Percentiles rank a stretch among this genome's conserved stretches.
Evolutionary conservation across 2,888 invertebrate genomes (phyloP).

Genomic region (Petrolisthes manimaculis): DNA sequence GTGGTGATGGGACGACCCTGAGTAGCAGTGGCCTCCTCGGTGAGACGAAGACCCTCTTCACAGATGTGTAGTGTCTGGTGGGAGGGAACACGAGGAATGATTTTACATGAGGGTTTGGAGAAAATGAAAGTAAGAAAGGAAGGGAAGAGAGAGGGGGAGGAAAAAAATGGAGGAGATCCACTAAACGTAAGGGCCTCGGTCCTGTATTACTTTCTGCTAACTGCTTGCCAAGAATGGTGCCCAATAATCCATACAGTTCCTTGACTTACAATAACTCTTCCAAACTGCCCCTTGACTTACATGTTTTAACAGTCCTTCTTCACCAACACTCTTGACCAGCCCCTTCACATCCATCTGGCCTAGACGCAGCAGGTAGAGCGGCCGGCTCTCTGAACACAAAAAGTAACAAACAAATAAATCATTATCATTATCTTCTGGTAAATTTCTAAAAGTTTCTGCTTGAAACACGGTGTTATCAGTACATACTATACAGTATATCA

Average conservation of each 20-base stretch:
- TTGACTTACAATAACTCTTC: background rate
- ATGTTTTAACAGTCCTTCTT: slow-evolving; percentile 89
- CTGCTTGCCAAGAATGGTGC: background rate
- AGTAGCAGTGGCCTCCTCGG: slow-evolving; percentile 87
- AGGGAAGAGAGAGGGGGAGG: too few species aligned
- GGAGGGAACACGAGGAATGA: background rate
- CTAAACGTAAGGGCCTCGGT: background rate
- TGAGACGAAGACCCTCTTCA: slow-evolving; percentile 89
- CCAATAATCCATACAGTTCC: background rate
- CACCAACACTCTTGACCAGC: slow-evolving; percentile 88
- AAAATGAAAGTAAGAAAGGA: too few species aligned
- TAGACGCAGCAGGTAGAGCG: slow-evolving; percentile 87
- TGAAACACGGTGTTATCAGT: too few species aligned
- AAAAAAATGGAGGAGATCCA: too few species aligned
- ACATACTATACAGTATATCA: too few species aligned
- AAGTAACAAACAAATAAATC: too few species aligned
- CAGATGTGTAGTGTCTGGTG: slow-evolving; percentile 82
- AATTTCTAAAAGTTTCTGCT: too few species aligned
- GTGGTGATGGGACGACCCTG: slow-evolving; percentile 86
- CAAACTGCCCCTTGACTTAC: slow-evolving; percentile 71
- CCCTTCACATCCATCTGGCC: slow-evolving; percentile 98
- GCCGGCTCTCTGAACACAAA: slow-evolving; percentile 79
- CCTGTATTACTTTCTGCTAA: background rate
- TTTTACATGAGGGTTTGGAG: too few species aligned
- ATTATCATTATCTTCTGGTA: too few species aligned